A percentile compares a stretch with the other conserved stretches of the same genome.
These are phyloP conservation scores for Anastrepha obliqua DNA, from an alignment of 1,140 invertebrate species.

Conservation along the genomic window DNA sequence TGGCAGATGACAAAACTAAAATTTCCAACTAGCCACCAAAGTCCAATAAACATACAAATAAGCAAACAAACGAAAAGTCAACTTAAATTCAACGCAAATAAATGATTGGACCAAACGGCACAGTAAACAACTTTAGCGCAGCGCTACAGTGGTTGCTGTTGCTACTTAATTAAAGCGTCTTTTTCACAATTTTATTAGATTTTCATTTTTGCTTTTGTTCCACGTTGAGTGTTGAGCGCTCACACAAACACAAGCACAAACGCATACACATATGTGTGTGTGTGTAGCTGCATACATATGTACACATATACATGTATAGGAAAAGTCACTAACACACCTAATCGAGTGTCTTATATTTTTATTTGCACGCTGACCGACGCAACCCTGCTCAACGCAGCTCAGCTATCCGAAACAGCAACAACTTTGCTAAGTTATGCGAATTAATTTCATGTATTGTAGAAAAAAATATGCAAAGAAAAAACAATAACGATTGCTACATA, in stretches of 20 bases:
- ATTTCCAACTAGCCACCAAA: neutral
- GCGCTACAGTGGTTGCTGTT: neutral
- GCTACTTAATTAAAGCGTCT: conserved; percentile 48
- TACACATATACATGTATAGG: neutral
- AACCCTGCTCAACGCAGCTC: neutral
- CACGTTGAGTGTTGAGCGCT: neutral
- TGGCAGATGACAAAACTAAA: neutral
- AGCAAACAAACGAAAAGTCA: neutral
- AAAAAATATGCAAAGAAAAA: conserved; percentile 13
- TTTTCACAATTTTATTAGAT: conserved; percentile 44
- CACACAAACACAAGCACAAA: neutral
- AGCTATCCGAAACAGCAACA: neutral
- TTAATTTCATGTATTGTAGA: conserved; percentile 23
- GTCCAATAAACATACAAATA: neutral
- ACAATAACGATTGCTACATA: neutral
- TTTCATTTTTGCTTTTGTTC: conserved; percentile 39
- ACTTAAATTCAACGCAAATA: neutral
- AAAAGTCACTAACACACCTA: neutral
- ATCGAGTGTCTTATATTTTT: neutral
- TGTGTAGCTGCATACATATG: neutral
- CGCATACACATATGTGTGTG: neutral
- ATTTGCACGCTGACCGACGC: conserved; percentile 36
- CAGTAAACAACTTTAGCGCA: conserved; percentile 33
- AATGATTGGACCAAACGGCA: conserved; percentile 28
- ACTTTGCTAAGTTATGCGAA: conserved; percentile 41